phyloP scores from a whole-genome alignment of 2,113 vertebrate genomes.

The Antechinus stuartii region DNA sequence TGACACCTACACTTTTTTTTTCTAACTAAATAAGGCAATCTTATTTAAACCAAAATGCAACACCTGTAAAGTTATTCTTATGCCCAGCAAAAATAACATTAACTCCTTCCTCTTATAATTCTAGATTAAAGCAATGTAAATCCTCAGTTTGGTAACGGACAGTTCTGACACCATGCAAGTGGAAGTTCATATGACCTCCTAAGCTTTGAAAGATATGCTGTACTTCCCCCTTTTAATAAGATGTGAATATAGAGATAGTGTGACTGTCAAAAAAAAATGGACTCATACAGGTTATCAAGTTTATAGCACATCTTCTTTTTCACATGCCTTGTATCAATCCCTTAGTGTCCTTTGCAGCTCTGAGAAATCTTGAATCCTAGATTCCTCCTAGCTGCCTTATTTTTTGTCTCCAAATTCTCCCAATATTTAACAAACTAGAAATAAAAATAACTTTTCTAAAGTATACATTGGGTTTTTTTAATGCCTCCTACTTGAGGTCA shows the following conservation, averaged over 20 bases:
- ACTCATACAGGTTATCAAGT: conserved; percentile 64
- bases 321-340: conserved; percentile 59
- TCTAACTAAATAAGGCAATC: conserved; percentile 81
- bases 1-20: conserved; percentile 82
- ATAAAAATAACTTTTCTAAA: conserved; percentile 81
- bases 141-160: conserved; percentile 65
- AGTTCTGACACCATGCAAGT: conserved; percentile 46
- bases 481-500: neutral
- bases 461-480: conserved; percentile 75
- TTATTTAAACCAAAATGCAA: conserved; percentile 76
- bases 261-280: conserved; percentile 13
- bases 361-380: conserved; percentile 70
- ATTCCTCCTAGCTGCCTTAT: conserved; percentile 64
- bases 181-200: conserved; percentile 54
- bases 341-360: conserved; percentile 64
- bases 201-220: conserved; percentile 56
- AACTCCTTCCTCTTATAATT: conserved; percentile 71
- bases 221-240: conserved; percentile 55
- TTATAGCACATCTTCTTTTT: conserved; percentile 45
- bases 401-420: conserved; percentile 6
- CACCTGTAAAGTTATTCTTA: conserved; percentile 85
- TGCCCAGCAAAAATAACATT: conserved; percentile 78
- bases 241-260: conserved; percentile 52
- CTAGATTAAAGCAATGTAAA: conserved; percentile 59
- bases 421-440: conserved; percentile 81